These are phyloP conservation scores for Xiphias gladius DNA, from an alignment of 2,113 vertebrate genomes.

Conservation along the genomic window DNA sequence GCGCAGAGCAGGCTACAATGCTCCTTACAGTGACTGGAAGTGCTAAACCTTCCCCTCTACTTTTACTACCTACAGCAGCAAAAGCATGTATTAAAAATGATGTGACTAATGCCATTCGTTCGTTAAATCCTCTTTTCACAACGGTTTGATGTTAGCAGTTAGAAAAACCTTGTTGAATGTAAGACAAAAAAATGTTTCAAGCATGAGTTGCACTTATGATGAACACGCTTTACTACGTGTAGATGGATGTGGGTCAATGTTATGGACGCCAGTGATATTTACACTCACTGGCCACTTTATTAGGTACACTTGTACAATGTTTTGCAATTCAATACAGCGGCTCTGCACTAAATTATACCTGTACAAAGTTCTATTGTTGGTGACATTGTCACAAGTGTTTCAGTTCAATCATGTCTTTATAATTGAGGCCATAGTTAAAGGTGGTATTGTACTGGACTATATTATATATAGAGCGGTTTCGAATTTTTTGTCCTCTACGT, in stretches of 20 bases:
- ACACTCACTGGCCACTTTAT: neutral
- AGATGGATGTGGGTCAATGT: too few species aligned
- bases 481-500: too few species aligned
- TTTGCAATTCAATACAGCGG: neutral
- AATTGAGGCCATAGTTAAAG: neutral
- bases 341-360: neutral
- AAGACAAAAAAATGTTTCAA: too few species aligned
- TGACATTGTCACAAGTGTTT: neutral
- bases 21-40: neutral
- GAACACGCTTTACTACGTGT: too few species aligned
- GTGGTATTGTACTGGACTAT: neutral
- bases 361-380: too few species aligned
- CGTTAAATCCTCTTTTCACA: too few species aligned
- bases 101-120: neutral
- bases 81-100: neutral
- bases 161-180: too few species aligned
- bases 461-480: neutral
- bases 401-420: neutral
- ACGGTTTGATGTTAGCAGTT: too few species aligned
- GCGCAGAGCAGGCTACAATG: neutral
- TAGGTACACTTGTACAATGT: neutral
- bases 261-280: neutral
- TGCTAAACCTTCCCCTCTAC: neutral
- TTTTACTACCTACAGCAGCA: neutral
- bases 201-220: too few species aligned